These are phyloP conservation scores for Sitta europaea DNA, from an alignment of 2,113 vertebrate species.

Conservation along the genomic window DNA sequence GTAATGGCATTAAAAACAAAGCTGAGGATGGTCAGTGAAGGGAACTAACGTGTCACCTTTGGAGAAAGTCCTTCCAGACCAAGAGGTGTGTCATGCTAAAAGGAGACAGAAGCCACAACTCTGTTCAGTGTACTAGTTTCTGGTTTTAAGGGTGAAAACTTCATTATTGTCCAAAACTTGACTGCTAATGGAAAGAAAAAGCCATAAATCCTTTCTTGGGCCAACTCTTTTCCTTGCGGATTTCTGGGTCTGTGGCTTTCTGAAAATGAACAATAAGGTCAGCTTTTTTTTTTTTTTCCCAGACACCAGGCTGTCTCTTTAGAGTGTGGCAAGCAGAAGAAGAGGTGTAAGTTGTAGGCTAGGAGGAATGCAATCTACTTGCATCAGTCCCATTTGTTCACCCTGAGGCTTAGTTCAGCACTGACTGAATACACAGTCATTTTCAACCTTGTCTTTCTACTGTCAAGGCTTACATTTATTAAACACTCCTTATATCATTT, in stretches of 20 bases:
- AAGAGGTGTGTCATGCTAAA: background rate
- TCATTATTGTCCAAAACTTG: background rate
- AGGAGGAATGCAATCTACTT: background rate
- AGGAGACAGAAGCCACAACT: background rate
- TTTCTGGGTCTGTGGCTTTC: background rate
- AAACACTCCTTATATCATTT: background rate
- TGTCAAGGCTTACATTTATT: conserved; percentile 35
- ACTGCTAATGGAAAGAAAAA: background rate
- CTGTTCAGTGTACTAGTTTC: background rate
- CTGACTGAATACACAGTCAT: background rate
- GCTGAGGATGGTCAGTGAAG: background rate
- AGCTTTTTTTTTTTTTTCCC: accelerated
- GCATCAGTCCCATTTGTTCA: background rate
- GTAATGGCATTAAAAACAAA: background rate
- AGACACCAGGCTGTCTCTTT: background rate
- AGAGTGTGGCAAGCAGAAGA: background rate
- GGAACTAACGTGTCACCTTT: background rate
- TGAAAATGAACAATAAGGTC: background rate
- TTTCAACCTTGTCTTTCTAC: conserved; percentile 13
- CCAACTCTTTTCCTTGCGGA: background rate
- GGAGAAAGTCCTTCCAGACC: background rate
- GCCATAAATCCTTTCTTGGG: background rate
- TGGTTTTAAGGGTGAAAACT: background rate
- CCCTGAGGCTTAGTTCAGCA: background rate
- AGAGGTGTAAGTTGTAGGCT: background rate